Evolutionary conservation across 2,888 invertebrate species (phyloP).

Genomic region (Calameuta pallipes): DNA sequence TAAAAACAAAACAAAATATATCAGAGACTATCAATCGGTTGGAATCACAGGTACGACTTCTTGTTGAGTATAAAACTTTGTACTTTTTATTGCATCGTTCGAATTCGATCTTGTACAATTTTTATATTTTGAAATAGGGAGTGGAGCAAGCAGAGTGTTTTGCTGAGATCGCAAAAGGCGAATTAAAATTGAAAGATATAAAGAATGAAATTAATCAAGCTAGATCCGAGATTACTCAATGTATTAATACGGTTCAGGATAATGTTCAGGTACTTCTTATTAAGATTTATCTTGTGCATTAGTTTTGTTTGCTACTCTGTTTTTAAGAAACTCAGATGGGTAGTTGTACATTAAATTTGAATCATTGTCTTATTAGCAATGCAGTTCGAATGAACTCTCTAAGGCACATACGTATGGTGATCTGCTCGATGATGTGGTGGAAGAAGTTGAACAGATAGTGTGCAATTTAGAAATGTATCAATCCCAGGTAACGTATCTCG

Average conservation of each 20-base stretch:
- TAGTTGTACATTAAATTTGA: slow-evolving; percentile 2
- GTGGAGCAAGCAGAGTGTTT: slow-evolving; percentile 35
- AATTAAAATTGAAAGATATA: slow-evolving; percentile 52
- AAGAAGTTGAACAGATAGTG: slow-evolving; percentile 54
- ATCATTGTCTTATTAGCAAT: slow-evolving; percentile 9
- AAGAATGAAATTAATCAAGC: slow-evolving; percentile 57
- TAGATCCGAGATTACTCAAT: slow-evolving; percentile 40
- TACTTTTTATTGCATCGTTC: background rate
- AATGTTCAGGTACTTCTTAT: slow-evolving; percentile 35
- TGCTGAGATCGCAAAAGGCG: slow-evolving; percentile 47
- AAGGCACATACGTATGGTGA: slow-evolving; percentile 42
- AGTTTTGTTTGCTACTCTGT: background rate
- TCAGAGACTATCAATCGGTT: slow-evolving; percentile 44
- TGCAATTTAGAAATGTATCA: slow-evolving; percentile 44
- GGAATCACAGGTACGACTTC: slow-evolving; percentile 48
- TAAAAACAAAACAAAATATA: slow-evolving; percentile 47
- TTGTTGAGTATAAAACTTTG: background rate
- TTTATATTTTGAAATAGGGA: background rate
- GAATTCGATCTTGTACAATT: background rate
- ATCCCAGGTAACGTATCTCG: slow-evolving; percentile 38
- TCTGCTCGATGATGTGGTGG: slow-evolving; percentile 45
- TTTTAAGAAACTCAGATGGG: background rate
- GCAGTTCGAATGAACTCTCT: slow-evolving; percentile 5
- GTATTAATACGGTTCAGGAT: slow-evolving; percentile 35
- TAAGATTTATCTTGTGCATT: background rate